phyloP scores from a whole-genome alignment of 2,797 vertebrate species.

The Knipowitschia caucasica region DNA sequence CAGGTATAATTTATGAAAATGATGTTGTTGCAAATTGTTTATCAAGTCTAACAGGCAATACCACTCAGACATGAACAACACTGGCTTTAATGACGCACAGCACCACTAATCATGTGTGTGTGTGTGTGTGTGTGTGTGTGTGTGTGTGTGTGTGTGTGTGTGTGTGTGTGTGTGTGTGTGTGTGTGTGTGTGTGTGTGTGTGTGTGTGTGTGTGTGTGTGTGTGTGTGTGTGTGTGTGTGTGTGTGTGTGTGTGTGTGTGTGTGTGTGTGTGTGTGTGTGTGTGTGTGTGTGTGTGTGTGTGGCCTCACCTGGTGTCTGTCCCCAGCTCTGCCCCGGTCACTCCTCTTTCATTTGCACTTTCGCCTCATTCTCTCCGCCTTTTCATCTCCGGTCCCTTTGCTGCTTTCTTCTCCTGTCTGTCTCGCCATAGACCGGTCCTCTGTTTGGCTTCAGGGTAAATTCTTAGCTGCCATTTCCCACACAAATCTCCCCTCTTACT shows the following conservation, averaged over 20 bases:
- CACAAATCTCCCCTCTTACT: slow-evolving; percentile 38
- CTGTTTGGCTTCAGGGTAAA: slow-evolving; percentile 55
- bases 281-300: not conserved
- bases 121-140: not conserved
- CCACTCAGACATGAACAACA: slow-evolving; percentile 20
- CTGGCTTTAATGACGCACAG: slow-evolving; percentile 8
- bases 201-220: slow-evolving; percentile 1
- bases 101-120: not conserved
- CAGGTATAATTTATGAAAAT: too few species aligned
- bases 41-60: slow-evolving; percentile 11
- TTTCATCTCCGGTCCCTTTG: slow-evolving; percentile 7
- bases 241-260: not conserved
- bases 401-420: slow-evolving; percentile 6
- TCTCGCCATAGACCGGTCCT: slow-evolving; percentile 28
- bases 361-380: slow-evolving; percentile 33
- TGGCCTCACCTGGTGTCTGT: slow-evolving; percentile 22
- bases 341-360: slow-evolving; percentile 27
- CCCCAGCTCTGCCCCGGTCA: slow-evolving; percentile 13
- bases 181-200: not conserved
- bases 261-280: slow-evolving; percentile 1
- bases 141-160: not conserved
- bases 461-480: slow-evolving; percentile 65
- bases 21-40: slow-evolving; percentile 3
- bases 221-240: not conserved
- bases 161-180: slow-evolving; percentile 1